Base-by-base conservation (phyloP, 2,113 vertebrate species). In the Nerophis ophidion region DNA sequence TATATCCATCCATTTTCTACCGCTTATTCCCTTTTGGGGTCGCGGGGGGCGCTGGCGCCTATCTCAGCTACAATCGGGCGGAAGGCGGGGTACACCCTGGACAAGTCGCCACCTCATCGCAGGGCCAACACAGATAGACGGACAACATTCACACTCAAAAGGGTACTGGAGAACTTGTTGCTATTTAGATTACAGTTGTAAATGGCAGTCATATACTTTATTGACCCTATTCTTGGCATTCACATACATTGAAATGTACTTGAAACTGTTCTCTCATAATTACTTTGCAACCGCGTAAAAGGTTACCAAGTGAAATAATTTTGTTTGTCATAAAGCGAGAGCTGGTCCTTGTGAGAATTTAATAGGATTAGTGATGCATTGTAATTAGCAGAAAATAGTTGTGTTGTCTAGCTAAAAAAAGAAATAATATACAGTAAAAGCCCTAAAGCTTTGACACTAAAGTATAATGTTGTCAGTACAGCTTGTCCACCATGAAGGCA, bases 191-290 rank as follows among this genome's bases (percentile, higher is more conserved):
- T 12, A 42, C 3, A 34, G 11, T 15, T 19, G 0, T 49, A 38
- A 4, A 13, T 16, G 38, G n/a, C 35, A 46, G 49, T n/a, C 9
- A 33, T 17, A 62, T 65, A 14, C 47, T 13, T 7, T n/a, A 62
- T 53, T 59, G 61, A 26, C 42, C 0, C 19, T 56, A 55, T 60
- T 52, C 26, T 35, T 13, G 36, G 6, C 36, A 38, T 38, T 38
- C 36, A 38, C 6, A 38, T 38, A 7, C 6, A 38, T 38, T 38
- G 2, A 38, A 38, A 6, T 8, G 36, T 38, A 7, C 36, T 6
- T 38, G 3, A n/a, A 50, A 56, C 57, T 52, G 45, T 26, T 66
- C 5, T 15, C 12, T 48, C 47, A 50, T 49, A 61, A 56, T 67
- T 34, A 47, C 10, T 42, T 38, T 42, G 33, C 49, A 19, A 33